These are phyloP conservation scores for Steinernema khuongi DNA, from an alignment of 1,140 invertebrate genomes.

Conservation along the genomic window DNA sequence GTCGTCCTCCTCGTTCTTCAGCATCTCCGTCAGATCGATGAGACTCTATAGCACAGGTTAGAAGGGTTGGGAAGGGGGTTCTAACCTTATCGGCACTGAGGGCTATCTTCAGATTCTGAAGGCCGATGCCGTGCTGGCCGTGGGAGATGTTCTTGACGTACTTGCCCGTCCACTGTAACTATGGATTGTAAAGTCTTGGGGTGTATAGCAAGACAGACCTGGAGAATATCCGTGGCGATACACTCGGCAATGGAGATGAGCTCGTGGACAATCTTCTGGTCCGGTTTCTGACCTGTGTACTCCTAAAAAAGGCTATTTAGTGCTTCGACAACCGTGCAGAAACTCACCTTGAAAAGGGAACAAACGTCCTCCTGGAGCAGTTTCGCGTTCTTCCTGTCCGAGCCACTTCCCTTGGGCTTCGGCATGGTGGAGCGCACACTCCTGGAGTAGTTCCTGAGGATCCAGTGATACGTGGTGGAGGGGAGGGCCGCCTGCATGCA, in stretches of 20 bases:
- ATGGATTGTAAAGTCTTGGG: not conserved
- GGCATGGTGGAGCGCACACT: not conserved
- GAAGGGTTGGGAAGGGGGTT: not conserved
- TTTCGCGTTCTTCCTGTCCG: not conserved
- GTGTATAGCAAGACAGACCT: not conserved
- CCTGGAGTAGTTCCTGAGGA: not conserved
- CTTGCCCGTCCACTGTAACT: constrained; percentile 38
- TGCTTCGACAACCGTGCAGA: constrained; percentile 10
- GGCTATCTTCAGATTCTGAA: constrained; percentile 47
- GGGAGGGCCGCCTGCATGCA: constrained; percentile 4
- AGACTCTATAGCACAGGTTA: constrained; percentile 31
- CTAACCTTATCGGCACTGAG: constrained; percentile 43
- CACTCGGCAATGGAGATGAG: not conserved
- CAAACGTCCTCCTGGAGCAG: constrained; percentile 19
- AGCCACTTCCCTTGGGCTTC: constrained; percentile 21
- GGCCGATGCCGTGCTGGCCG: constrained; percentile 36
- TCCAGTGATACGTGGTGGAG: not conserved
- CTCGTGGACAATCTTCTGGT: constrained; percentile 14
- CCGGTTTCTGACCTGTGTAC: constrained; percentile 21
- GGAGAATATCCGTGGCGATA: not conserved
- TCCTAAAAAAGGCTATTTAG: constrained; percentile 22
- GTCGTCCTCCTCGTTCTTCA: constrained; percentile 44
- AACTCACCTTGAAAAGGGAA: not conserved
- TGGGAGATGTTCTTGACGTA: constrained; percentile 50
- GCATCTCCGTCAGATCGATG: constrained; percentile 42